phyloP scores from a whole-genome alignment of 2,888 invertebrate genomes.

The Chloroclysta siterata region DNA sequence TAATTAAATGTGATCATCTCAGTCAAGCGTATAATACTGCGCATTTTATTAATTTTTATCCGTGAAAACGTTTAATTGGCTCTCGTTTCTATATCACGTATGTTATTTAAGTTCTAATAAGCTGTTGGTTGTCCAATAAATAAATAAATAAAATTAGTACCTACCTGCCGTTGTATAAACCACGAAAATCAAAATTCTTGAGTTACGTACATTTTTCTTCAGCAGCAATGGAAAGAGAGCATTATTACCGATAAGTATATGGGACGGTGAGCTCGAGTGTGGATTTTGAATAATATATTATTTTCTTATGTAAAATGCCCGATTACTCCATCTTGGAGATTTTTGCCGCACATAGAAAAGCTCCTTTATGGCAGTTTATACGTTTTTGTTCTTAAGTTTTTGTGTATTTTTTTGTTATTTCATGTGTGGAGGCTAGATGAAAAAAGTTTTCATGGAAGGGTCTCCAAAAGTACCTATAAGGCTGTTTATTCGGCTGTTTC shows the following conservation, averaged over 20 bases:
- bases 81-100: too few relatives aligned
- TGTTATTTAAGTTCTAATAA: too few relatives aligned
- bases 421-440: constrained; percentile 41
- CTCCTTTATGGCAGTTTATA: constrained; percentile 80
- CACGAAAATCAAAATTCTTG: constrained; percentile 10
- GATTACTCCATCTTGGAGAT: constrained; percentile 82
- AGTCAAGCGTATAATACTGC: too few relatives aligned
- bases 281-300: constrained; percentile 85
- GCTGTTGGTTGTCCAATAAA: too few relatives aligned
- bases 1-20: too few relatives aligned
- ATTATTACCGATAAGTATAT: constrained; percentile 83
- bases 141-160: too few relatives aligned
- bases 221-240: constrained; percentile 58
- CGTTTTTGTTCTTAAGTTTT: constrained; percentile 75
- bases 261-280: constrained; percentile 70
- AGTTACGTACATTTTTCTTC: constrained; percentile 38
- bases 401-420: constrained; percentile 64
- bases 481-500: not conserved
- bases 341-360: constrained; percentile 74
- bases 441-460: constrained; percentile 26
- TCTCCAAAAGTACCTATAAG: not conserved
- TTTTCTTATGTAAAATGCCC: constrained; percentile 84
- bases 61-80: too few relatives aligned
- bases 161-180: too few relatives aligned
- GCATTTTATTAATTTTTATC: too few relatives aligned